Percentiles rank a stretch among this genome's conserved stretches.
Conservation (phyloP, 1,140 invertebrate genomes). For the Calliopsis andreniformis region DNA sequence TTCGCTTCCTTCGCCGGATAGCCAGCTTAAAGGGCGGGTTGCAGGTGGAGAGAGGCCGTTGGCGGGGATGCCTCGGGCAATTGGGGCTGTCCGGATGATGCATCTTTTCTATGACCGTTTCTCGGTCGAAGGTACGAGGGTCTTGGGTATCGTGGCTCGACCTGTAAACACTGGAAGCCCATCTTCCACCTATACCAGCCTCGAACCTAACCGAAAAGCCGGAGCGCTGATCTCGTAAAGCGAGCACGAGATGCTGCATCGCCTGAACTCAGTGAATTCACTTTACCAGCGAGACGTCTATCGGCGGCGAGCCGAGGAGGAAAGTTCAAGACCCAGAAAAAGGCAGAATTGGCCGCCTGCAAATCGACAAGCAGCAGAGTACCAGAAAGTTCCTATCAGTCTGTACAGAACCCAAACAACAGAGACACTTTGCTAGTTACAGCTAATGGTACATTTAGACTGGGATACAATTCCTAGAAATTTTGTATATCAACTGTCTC, state of each 20-base stretch:
- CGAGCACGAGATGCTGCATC: not conserved
- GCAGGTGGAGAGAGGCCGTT: constrained; percentile 61
- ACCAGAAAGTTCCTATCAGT: no score
- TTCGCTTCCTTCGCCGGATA: constrained; percentile 34
- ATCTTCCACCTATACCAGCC: constrained; percentile 40
- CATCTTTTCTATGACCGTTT: constrained; percentile 45
- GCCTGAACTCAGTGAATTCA: not conserved
- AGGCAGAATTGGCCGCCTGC: no score
- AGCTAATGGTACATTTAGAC: no score
- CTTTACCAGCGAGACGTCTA: no score
- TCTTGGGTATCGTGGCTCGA: constrained; percentile 58
- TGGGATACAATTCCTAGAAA: no score
- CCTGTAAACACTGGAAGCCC: constrained; percentile 72
- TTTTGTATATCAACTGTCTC: no score
- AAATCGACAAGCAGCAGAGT: no score
- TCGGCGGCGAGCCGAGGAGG: no score
- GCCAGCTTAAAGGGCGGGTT: constrained; percentile 59
- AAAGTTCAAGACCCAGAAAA: no score
- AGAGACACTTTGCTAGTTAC: no score
- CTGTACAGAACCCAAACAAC: no score
- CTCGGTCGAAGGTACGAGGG: constrained; percentile 46
- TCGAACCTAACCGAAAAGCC: constrained; percentile 4
- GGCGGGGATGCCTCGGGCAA: constrained; percentile 53
- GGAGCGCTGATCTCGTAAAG: constrained; percentile 32
- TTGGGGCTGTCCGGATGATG: constrained; percentile 54